Base-by-base conservation (phyloP, 1,140 invertebrate genomes). In the Thaumetopoea pityocampa region DNA sequence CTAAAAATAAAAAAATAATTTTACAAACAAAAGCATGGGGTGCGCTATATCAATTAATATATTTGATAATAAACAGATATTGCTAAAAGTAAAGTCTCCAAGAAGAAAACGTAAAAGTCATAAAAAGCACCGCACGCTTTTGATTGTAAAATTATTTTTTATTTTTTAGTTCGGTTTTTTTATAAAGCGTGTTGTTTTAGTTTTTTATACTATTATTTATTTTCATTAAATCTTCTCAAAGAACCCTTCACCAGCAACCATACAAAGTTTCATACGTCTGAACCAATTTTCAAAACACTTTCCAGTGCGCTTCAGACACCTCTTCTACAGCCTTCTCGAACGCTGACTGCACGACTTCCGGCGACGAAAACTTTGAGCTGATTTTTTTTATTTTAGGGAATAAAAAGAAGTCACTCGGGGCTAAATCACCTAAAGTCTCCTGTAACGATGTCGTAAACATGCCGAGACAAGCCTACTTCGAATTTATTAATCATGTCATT, bases 241-340 rank as follows among this genome's bases (percentile, higher is more conserved):
- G 27, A 14, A 29, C 11, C 4, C 22, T 36, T 8, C 22, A 24
- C 20, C 1, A 15, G 8, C 14, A 22, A 27, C 5, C 18, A 27
- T 16, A 26, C n/a, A n/a, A 26, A 36, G 34, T 37, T 37, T 37
- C 14, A 27, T 37, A 24, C 23, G 23, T 37, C 23, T 26, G 12
- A 24, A 27, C 23, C 12, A 18, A n/a, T 27, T 37, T 37, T 27
- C 5, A 9, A 37, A 37, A 37, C 14, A 27, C 8, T 37, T 37
- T 37, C 23, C 6, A 32, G n/a, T 19, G 15, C 22, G 14, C 22
- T 4, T 5, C 23, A 37, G 35, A 5, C 24, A 18, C 35, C 23
- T 37, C 35, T 0, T 37, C 10, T 35, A 24, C n/a, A 17, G 7
- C 23, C 35, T 27, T 11, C 8, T 37, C 35, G 23, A 37, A 26